Conservation (phyloP, 2,113 vertebrate genomes). For the Eulemur macaco region DNA sequence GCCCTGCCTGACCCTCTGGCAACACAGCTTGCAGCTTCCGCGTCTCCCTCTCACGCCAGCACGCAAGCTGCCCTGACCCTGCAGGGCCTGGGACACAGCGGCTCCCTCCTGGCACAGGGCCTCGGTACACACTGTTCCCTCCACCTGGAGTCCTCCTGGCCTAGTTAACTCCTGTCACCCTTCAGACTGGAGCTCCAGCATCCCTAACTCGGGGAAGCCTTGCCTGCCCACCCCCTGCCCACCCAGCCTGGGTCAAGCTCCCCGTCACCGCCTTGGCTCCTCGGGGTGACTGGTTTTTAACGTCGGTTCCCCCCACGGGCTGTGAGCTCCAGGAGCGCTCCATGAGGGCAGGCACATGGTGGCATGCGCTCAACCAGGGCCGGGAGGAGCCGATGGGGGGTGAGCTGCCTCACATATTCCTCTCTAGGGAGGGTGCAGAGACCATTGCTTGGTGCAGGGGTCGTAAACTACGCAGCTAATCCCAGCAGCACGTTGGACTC, state of each 20-base stretch:
- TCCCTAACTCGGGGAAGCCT: not conserved
- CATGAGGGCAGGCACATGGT: fast-evolving
- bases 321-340: not conserved
- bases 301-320: not conserved
- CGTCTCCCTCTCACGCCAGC: not conserved
- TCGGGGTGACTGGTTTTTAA: not conserved
- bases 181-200: not conserved
- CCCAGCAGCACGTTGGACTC: not conserved
- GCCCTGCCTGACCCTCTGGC: not conserved
- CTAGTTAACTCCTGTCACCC: not conserved
- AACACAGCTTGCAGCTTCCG: fast-evolving
- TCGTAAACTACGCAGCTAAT: fast-evolving
- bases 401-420: fast-evolving
- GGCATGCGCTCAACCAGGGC: not conserved
- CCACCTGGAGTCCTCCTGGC: not conserved
- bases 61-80: not conserved
- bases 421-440: not conserved
- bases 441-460: not conserved
- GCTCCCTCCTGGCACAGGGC: not conserved
- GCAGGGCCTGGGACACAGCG: not conserved
- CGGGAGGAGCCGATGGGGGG: fast-evolving
- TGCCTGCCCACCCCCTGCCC: not conserved
- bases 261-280: not conserved
- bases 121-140: not conserved
- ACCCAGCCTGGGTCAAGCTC: not conserved